A percentile compares a stretch with the other conserved stretches of the same genome.
phyloP scores from a whole-genome alignment of 2,797 vertebrate species.

The Danio choprae region DNA sequence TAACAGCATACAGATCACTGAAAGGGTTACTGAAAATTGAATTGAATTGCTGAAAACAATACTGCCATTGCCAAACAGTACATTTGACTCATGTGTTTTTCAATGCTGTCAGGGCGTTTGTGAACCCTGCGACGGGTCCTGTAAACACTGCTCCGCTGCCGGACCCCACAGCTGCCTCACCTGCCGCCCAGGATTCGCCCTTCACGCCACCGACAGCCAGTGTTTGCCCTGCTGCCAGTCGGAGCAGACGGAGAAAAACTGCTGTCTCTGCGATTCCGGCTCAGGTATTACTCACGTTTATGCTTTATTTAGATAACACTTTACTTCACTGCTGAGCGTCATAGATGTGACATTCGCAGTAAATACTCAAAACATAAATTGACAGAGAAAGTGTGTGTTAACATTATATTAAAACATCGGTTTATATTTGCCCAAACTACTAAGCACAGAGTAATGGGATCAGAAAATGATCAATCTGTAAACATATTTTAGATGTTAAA shows the following conservation, averaged over 20 bases:
- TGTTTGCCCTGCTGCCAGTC: slow-evolving; percentile 78
- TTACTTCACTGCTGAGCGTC: not conserved
- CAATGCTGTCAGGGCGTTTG: slow-evolving; percentile 36
- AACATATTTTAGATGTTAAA: too few relatives aligned
- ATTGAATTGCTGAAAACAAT: not conserved
- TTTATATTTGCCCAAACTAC: too few relatives aligned
- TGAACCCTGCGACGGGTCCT: slow-evolving; percentile 77
- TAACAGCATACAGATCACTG: too few relatives aligned
- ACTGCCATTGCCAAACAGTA: not conserved
- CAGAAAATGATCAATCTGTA: too few relatives aligned
- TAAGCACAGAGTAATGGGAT: too few relatives aligned
- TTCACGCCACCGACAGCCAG: slow-evolving; percentile 75
- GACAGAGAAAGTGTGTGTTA: too few relatives aligned
- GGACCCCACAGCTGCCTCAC: slow-evolving; percentile 77
- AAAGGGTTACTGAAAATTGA: too few relatives aligned
- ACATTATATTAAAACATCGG: too few relatives aligned
- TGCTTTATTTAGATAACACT: slow-evolving; percentile 63
- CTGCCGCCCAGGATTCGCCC: slow-evolving; percentile 73
- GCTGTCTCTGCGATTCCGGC: slow-evolving; percentile 78
- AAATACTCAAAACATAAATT: too few relatives aligned
- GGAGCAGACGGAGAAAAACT: slow-evolving; percentile 67
- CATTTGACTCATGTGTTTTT: not conserved
- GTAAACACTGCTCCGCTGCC: slow-evolving; percentile 76
- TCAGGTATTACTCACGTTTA: slow-evolving; percentile 78
- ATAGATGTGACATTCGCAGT: too few relatives aligned